Evolutionary conservation across 2,888 invertebrate genomes (phyloP).

Genomic region (Sabellastarte sp.): DNA sequence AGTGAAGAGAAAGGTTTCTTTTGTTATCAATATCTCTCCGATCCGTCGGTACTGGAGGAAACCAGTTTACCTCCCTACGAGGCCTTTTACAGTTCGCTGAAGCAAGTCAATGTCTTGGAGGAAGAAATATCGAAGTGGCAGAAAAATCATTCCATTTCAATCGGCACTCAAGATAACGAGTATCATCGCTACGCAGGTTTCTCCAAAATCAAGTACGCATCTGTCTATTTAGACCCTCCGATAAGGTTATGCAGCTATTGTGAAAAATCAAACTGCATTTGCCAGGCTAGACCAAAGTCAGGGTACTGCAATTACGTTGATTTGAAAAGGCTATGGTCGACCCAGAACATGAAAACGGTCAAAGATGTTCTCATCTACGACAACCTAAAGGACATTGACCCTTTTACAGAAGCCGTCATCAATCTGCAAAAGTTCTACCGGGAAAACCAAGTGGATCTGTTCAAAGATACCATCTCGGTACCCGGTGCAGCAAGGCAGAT

Average conservation of each 20-base stretch:
- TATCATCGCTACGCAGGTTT: too few species aligned
- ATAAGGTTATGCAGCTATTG: too few species aligned
- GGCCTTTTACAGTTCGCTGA: not conserved
- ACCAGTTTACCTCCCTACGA: not conserved
- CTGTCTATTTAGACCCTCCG: too few species aligned
- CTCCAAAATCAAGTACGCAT: too few species aligned
- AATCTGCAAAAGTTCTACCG: constrained; percentile 23
- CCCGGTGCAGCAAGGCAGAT: constrained; percentile 25
- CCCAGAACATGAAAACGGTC: constrained; percentile 22
- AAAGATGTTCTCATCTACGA: constrained; percentile 32
- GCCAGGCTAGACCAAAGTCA: too few species aligned
- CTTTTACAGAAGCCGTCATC: constrained; percentile 27
- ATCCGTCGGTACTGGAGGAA: not conserved
- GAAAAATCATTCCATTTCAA: too few species aligned
- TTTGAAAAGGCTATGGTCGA: constrained; percentile 13
- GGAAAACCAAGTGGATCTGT: constrained; percentile 25
- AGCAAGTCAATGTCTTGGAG: not conserved
- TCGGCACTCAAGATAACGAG: too few species aligned
- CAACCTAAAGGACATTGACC: constrained; percentile 27
- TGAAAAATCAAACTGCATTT: too few species aligned
- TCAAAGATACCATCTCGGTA: constrained; percentile 28
- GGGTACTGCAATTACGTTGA: not conserved
- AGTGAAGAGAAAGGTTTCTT: not conserved
- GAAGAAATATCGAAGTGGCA: not conserved
- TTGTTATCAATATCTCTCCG: not conserved